Base-by-base conservation (phyloP, 2,797 vertebrate genomes). In the Picus viridis region DNA sequence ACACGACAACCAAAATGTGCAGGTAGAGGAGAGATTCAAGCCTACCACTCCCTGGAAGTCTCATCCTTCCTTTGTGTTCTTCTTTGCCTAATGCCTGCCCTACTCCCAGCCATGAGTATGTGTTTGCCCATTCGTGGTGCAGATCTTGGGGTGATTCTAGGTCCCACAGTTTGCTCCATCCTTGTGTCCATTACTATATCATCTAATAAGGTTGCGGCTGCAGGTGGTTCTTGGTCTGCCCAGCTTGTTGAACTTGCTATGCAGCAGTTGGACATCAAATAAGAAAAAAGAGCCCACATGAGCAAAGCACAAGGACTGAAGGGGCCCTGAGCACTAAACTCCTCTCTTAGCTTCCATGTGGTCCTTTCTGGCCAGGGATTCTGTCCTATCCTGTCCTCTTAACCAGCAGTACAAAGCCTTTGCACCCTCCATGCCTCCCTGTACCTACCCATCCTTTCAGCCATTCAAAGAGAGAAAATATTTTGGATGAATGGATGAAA, bases 1-100 rank as follows among this genome's bases (percentile, higher is more conserved):
- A 99, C 72, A 97, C 97, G 2, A 98, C 97, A 0, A 99, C 98
- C 43, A 99, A 98, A 95, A 98, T 98, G 98, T 99, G 99, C 98
- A 98, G 99, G 99, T 99, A 88, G 72, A 75, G 8, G 10, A 59
- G 41, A 62, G 19, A 49, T 47, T 71, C 51, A 13, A 22, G 24
- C 7, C 39, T 47, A 29, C 18, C 34, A 3, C 4, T 75, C 27
- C 22, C 32, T 24, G 43, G 17, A 43, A 86, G 2, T 63, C 20
- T 24, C 23, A 36, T 58, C 59, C 71, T 54, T 16, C 56, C 10
- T 43, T 22, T 16, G 2, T n/a, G 15, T 9, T 75, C 43, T 92
- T 34, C 23, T 76, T 16, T 19, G 10, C 47, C 56, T 63, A 39
- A 54, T 5, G 6, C 9, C 51, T 20, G 10, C 15, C 16, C 23